phyloP scores from a whole-genome alignment of 2,113 vertebrate genomes.

The Cinclus mexicanus region DNA sequence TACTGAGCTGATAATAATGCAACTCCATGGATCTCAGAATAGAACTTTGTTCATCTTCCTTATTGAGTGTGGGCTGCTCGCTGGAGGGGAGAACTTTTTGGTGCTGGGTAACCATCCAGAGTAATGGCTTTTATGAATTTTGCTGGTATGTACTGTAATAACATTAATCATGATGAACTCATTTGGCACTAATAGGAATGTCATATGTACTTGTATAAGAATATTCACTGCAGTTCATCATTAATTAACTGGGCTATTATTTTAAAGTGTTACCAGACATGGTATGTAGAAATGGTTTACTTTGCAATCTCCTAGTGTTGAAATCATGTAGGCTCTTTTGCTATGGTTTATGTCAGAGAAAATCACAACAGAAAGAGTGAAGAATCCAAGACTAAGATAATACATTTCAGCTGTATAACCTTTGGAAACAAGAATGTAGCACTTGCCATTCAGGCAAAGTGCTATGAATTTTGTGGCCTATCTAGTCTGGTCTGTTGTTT shows the following conservation, averaged over 20 bases:
- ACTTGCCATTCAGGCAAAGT: not conserved
- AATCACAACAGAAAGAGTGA: conserved; percentile 72
- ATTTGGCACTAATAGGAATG: conserved; percentile 78
- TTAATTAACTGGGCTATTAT: conserved; percentile 83
- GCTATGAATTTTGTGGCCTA: not conserved
- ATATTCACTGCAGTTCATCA: conserved; percentile 80
- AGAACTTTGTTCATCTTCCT: conserved; percentile 58
- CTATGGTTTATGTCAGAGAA: conserved; percentile 78
- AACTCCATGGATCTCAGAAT: conserved; percentile 17
- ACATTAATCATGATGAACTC: conserved; percentile 82
- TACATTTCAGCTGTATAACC: conserved; percentile 64
- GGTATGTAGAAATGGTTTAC: conserved; percentile 84
- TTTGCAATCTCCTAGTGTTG: conserved; percentile 78
- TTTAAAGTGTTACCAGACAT: conserved; percentile 85
- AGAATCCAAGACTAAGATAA: conserved; percentile 63
- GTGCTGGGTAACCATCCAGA: conserved; percentile 45
- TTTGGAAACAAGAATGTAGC: conserved; percentile 36
- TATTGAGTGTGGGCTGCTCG: conserved; percentile 27
- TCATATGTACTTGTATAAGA: conserved; percentile 79
- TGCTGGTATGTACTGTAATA: conserved; percentile 77
- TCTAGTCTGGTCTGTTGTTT: not conserved
- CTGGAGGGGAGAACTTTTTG: conserved; percentile 10
- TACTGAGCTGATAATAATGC: conserved; percentile 1
- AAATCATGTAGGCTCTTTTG: conserved; percentile 74
- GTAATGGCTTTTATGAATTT: conserved; percentile 65